These are phyloP conservation scores for Neoaliturus tenellus DNA, from an alignment of 2,888 invertebrate species.

Conservation along the genomic window DNA sequence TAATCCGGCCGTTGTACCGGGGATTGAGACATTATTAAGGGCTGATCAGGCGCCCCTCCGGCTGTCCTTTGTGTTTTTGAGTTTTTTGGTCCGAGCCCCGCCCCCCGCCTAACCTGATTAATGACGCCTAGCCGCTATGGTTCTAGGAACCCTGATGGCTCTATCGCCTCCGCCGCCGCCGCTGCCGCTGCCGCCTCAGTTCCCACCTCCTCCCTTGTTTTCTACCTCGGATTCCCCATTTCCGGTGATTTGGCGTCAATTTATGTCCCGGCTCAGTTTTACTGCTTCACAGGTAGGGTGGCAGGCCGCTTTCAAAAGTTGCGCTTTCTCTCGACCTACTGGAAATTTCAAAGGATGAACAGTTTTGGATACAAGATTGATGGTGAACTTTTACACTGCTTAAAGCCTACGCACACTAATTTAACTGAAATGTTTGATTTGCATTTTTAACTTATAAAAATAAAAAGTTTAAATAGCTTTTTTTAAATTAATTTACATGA, in stretches of 20 bases:
- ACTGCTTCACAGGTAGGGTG: no score
- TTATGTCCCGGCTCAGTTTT: not conserved
- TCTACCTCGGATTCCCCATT: not conserved
- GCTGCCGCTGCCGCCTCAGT: not conserved
- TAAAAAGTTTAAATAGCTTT: no score
- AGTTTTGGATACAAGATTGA: no score
- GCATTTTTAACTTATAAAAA: no score
- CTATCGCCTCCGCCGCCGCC: not conserved
- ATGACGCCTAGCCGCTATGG: not conserved
- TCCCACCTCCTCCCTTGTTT: not conserved
- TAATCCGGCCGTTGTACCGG: conserved; percentile 19
- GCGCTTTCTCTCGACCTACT: not conserved
- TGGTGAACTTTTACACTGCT: no score
- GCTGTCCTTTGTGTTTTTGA: conserved; percentile 24
- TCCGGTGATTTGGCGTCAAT: conserved; percentile 23
- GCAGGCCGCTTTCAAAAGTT: not conserved
- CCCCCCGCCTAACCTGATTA: conserved; percentile 32
- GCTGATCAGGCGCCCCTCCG: conserved; percentile 36
- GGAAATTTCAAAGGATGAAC: not conserved
- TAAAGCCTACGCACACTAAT: no score
- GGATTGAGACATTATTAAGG: conserved; percentile 43
- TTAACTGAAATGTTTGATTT: no score
- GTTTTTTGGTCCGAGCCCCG: conserved; percentile 9
- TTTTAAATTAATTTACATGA: no score
- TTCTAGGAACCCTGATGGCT: conserved; percentile 37